phyloP scores from a whole-genome alignment of 2,113 vertebrate genomes.

The Euleptes europaea region DNA sequence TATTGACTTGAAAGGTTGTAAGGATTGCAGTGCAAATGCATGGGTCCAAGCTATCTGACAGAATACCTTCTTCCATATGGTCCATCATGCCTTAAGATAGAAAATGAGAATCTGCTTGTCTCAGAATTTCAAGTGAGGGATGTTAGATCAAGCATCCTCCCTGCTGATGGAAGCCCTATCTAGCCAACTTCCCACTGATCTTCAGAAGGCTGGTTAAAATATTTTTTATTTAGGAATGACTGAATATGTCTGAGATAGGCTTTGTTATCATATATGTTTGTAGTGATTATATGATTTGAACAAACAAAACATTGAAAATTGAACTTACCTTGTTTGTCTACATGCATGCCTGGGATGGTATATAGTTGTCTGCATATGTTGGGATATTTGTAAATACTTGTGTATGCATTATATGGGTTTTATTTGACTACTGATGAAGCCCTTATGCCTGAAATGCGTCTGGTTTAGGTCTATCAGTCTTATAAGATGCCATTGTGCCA shows the following conservation, averaged over 20 bases:
- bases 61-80: background rate
- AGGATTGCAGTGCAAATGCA: background rate
- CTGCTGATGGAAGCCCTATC: background rate
- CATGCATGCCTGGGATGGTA: too few relatives aligned
- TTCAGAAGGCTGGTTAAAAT: background rate
- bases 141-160: background rate
- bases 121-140: background rate
- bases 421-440: too few relatives aligned
- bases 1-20: too few relatives aligned
- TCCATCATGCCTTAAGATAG: background rate
- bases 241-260: background rate
- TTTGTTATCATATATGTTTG: background rate
- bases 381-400: too few relatives aligned
- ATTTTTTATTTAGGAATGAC: background rate
- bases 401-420: too few relatives aligned
- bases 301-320: too few relatives aligned
- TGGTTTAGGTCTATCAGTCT: too few relatives aligned
- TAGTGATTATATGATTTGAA: too few relatives aligned
- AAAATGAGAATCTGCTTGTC: background rate
- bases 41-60: background rate
- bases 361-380: too few relatives aligned
- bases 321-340: too few relatives aligned
- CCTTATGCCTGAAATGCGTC: too few relatives aligned
- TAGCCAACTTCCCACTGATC: background rate
- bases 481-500: too few relatives aligned